Conservation (phyloP, 2,888 invertebrate genomes). For the Lepidochrysops patricia region DNA sequence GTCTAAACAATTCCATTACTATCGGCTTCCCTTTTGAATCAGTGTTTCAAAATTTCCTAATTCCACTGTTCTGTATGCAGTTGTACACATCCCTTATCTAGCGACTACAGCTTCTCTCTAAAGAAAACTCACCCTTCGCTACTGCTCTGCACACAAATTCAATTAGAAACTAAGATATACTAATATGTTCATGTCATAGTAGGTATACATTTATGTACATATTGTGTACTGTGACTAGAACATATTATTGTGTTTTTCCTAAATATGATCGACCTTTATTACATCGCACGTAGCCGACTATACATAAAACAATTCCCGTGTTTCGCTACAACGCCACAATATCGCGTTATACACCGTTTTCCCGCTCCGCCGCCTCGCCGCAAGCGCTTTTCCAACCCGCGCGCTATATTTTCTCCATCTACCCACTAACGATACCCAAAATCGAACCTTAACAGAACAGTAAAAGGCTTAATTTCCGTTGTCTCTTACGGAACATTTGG, state of each 20-base stretch:
- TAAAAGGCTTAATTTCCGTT: conserved; percentile 16
- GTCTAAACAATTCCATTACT: too few relatives aligned
- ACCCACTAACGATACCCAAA: conserved; percentile 6
- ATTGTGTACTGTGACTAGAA: too few relatives aligned
- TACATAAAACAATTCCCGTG: conserved; percentile 46
- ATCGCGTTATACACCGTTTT: conserved; percentile 66
- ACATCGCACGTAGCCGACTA: neutral
- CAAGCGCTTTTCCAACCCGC: conserved; percentile 26
- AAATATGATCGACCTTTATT: neutral
- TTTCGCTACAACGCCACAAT: conserved; percentile 44
- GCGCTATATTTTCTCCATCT: neutral
- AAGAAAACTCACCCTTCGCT: too few relatives aligned
- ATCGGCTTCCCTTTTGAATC: too few relatives aligned
- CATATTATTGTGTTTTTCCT: neutral
- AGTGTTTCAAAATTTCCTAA: too few relatives aligned
- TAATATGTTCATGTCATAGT: too few relatives aligned
- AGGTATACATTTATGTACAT: too few relatives aligned
- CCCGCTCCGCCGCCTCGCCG: conserved; percentile 41
- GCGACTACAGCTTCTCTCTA: too few relatives aligned
- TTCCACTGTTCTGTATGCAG: too few relatives aligned
- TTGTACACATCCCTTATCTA: too few relatives aligned
- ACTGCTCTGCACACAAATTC: too few relatives aligned
- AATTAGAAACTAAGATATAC: too few relatives aligned
- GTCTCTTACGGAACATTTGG: neutral
- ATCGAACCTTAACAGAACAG: neutral